Evolutionary conservation across 2,113 vertebrate species (phyloP).

Genomic region (Athene cunicularia): DNA sequence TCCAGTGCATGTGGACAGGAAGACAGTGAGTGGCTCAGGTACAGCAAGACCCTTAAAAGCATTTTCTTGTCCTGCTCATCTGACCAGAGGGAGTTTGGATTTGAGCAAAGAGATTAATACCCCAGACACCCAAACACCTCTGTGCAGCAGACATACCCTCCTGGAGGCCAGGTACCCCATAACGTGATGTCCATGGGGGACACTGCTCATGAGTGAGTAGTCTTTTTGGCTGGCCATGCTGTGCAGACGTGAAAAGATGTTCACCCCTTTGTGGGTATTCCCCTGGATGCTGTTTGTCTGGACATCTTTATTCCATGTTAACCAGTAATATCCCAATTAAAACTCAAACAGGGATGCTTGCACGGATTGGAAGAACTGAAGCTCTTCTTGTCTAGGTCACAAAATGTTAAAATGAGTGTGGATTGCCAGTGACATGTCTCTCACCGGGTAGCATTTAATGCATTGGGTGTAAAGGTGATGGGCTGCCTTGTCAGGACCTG

Average conservation of each 20-base stretch:
- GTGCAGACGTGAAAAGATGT: not conserved
- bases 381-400: not conserved
- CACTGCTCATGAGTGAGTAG: not conserved
- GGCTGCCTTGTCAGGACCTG: not conserved
- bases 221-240: not conserved
- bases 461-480: not conserved
- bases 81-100: not conserved
- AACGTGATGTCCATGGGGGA: fast-evolving
- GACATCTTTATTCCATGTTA: not conserved
- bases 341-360: not conserved
- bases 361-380: not conserved
- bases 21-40: not conserved
- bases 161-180: not conserved
- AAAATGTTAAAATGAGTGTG: not conserved
- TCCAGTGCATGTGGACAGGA: not conserved
- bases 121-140: not conserved
- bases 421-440: not conserved
- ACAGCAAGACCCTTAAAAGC: not conserved
- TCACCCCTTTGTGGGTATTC: not conserved
- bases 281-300: not conserved
- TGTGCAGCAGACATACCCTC: not conserved
- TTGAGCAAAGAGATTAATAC: not conserved
- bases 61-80: not conserved
- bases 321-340: not conserved
- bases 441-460: not conserved